Percentiles rank a stretch among this genome's conserved stretches.
These are phyloP conservation scores for Corythoichthys haematopterus DNA, from an alignment of 2,113 vertebrate genomes.

Conservation along the genomic window DNA sequence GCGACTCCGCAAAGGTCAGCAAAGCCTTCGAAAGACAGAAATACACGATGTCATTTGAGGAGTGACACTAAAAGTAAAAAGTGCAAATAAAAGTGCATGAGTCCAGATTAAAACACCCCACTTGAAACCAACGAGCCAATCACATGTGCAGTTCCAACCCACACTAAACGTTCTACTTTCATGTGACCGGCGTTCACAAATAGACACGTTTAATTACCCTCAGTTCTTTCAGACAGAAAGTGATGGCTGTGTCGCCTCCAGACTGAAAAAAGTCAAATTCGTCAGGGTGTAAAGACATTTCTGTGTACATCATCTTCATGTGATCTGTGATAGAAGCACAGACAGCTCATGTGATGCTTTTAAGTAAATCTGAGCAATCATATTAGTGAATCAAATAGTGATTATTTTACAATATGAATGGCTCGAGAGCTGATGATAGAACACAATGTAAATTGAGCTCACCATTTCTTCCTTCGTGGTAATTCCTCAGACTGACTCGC, in stretches of 20 bases:
- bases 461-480: conserved; percentile 75
- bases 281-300: conserved; percentile 79
- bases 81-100: conserved; percentile 34
- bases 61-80: conserved; percentile 21
- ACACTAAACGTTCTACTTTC: conserved; percentile 28
- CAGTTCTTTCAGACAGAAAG: conserved; percentile 92
- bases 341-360: conserved; percentile 3
- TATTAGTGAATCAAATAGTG: background rate
- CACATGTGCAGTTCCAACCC: conserved; percentile 15
- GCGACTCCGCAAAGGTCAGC: conserved; percentile 80
- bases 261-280: conserved; percentile 91
- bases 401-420: background rate
- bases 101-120: conserved; percentile 24
- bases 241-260: conserved; percentile 82
- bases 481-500: conserved; percentile 81
- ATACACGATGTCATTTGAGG: background rate
- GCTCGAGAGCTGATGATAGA: background rate
- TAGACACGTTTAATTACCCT: conserved; percentile 74
- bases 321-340: conserved; percentile 66
- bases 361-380: conserved; percentile 1
- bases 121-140: conserved; percentile 23
- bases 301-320: conserved; percentile 76
- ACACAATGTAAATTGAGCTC: conserved; percentile 37
- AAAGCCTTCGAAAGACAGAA: conserved; percentile 74
- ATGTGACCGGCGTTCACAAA: conserved; percentile 41